Conservation (phyloP, 35 echinoderm and acorn worm species). For the Eucidaris tribuloides region DNA sequence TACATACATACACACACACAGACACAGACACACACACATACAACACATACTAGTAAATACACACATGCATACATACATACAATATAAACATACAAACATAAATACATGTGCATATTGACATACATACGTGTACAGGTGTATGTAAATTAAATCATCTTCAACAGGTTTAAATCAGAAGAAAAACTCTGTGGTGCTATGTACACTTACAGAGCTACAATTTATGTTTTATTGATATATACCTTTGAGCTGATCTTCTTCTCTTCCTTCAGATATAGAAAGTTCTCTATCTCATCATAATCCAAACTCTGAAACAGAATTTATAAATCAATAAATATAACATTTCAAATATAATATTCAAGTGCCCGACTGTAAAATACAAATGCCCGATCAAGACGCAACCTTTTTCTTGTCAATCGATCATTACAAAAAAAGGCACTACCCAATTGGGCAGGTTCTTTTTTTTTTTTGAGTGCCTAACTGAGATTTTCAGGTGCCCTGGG, state of each 20-base stretch:
- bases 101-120: no score
- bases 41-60: no score
- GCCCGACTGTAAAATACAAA: no score
- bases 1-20: no score
- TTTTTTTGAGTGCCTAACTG: neutral
- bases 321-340: neutral
- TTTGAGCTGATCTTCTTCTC: slow-evolving; percentile 53
- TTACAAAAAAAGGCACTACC: neutral
- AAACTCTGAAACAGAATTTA: slow-evolving; percentile 59
- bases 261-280: slow-evolving; percentile 74
- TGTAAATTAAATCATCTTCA: neutral
- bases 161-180: neutral
- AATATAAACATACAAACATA: no score
- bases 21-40: no score
- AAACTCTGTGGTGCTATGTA: neutral
- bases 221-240: no score
- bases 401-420: no score
- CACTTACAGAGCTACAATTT: neutral
- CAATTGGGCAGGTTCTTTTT: neutral
- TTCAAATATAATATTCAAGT: neutral
- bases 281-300: slow-evolving; percentile 95
- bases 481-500: no score
- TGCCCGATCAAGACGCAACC: no score
- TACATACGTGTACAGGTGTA: no score
- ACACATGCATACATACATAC: no score